Conservation (phyloP, 2,888 invertebrate species). For the Thyatira batis region DNA sequence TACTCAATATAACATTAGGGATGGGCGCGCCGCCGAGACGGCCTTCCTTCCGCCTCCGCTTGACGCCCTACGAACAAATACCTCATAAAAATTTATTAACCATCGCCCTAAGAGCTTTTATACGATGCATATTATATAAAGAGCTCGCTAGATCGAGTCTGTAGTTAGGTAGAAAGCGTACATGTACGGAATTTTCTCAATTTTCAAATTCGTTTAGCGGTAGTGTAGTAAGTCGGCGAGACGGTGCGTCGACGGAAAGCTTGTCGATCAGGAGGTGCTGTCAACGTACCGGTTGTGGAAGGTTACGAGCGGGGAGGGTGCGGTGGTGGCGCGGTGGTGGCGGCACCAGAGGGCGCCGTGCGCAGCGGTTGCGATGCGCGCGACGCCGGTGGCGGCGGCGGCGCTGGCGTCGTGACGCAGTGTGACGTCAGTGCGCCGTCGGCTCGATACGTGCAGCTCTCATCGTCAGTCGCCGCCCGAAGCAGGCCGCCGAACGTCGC, state of each 20-base stretch:
- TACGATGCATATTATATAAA: slow-evolving; percentile 20
- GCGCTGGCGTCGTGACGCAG: slow-evolving; percentile 84
- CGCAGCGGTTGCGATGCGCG: slow-evolving; percentile 70
- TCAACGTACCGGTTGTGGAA: slow-evolving; percentile 72
- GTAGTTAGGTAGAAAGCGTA: background rate
- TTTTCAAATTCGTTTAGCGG: slow-evolving; percentile 16
- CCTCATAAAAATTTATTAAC: slow-evolving; percentile 48
- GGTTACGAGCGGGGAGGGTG: slow-evolving; percentile 69
- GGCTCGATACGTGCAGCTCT: slow-evolving; percentile 84
- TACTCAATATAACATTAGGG: slow-evolving; percentile 43
- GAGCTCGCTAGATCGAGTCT: background rate
- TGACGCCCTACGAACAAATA: slow-evolving; percentile 40
- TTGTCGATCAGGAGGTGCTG: slow-evolving; percentile 63
- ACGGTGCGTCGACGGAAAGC: slow-evolving; percentile 46
- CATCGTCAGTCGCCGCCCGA: slow-evolving; percentile 83
- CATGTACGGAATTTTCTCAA: background rate
- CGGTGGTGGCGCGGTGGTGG: slow-evolving; percentile 46
- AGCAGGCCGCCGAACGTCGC: slow-evolving; percentile 77
- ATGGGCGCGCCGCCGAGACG: slow-evolving; percentile 44
- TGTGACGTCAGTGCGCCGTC: slow-evolving; percentile 87
- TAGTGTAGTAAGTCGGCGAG: slow-evolving; percentile 23
- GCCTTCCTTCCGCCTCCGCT: slow-evolving; percentile 47
- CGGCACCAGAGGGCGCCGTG: slow-evolving; percentile 64
- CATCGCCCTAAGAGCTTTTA: slow-evolving; percentile 27
- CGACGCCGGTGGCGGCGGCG: slow-evolving; percentile 68